phyloP scores from a whole-genome alignment of 2,113 vertebrate genomes.

The Holacanthus passer region DNA sequence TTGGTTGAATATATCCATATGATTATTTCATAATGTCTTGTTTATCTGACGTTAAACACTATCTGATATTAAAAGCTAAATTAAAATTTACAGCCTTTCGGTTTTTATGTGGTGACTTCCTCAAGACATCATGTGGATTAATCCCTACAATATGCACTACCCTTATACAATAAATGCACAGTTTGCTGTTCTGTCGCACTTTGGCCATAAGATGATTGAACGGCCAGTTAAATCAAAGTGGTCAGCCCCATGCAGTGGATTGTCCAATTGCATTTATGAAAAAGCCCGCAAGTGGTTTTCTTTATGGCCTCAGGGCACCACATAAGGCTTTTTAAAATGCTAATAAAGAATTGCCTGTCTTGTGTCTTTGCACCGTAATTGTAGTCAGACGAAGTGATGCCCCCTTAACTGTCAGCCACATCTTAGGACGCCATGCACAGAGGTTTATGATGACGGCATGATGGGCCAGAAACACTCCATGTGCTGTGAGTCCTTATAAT shows the following conservation, averaged over 20 bases:
- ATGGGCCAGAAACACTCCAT: constrained; percentile 38
- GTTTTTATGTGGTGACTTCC: constrained; percentile 20
- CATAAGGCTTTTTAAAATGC: constrained; percentile 65
- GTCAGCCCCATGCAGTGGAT: constrained; percentile 51
- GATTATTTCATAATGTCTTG: neutral
- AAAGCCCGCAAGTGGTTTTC: constrained; percentile 57
- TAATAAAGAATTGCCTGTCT: constrained; percentile 72
- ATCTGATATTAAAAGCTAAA: constrained; percentile 2
- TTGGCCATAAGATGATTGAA: constrained; percentile 29
- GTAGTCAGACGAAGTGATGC: constrained; percentile 64
- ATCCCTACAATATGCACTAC: constrained; percentile 41
- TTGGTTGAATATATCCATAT: too few relatives aligned
- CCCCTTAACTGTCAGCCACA: constrained; percentile 71
- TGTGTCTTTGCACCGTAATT: constrained; percentile 66
- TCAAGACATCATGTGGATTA: constrained; percentile 42
- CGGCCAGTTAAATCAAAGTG: constrained; percentile 1
- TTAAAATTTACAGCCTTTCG: constrained; percentile 17
- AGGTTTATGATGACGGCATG: constrained; percentile 56
- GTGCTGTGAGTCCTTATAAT: constrained; percentile 65
- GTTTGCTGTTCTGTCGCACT: constrained; percentile 48
- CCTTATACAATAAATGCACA: constrained; percentile 41
- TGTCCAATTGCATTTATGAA: constrained; percentile 60
- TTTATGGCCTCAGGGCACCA: constrained; percentile 49
- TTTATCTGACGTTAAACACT: neutral
- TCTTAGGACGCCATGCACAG: constrained; percentile 53